phyloP scores from a whole-genome alignment of 2,888 invertebrate genomes.

The Podotricha telesiphe region DNA sequence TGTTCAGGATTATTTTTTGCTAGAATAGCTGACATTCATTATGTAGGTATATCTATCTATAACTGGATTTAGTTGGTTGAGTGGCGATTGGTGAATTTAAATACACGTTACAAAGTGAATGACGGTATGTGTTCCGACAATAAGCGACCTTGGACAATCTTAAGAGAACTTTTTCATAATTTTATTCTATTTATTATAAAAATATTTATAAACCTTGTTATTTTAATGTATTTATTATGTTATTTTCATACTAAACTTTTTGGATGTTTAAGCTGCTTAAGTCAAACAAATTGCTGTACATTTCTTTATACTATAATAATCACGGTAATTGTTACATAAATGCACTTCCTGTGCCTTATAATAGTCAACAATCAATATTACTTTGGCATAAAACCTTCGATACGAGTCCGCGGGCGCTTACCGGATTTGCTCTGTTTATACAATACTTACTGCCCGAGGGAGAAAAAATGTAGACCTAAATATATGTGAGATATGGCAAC shows the following conservation, averaged over 20 bases:
- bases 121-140: too few species aligned
- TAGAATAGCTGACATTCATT: not conserved
- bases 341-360: constrained; percentile 39
- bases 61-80: too few species aligned
- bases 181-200: too few species aligned
- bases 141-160: too few species aligned
- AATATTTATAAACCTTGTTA: too few species aligned
- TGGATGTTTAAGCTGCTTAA: not conserved
- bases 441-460: constrained; percentile 66
- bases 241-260: too few species aligned
- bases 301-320: constrained; percentile 26
- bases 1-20: not conserved
- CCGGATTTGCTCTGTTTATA: constrained; percentile 77
- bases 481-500: constrained; percentile 36
- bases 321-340: constrained; percentile 31
- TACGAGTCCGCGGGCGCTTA: constrained; percentile 50
- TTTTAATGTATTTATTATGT: too few species aligned
- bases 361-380: constrained; percentile 37
- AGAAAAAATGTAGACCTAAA: constrained; percentile 48
- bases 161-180: too few species aligned
- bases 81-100: too few species aligned
- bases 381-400: constrained; percentile 38
- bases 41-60: too few species aligned
- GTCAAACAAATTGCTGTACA: not conserved
- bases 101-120: too few species aligned